Evolutionary conservation across 2,113 vertebrate genomes (phyloP), one percentile per base, ranked within the genome.

Genomic region (Martes martes): DNA sequence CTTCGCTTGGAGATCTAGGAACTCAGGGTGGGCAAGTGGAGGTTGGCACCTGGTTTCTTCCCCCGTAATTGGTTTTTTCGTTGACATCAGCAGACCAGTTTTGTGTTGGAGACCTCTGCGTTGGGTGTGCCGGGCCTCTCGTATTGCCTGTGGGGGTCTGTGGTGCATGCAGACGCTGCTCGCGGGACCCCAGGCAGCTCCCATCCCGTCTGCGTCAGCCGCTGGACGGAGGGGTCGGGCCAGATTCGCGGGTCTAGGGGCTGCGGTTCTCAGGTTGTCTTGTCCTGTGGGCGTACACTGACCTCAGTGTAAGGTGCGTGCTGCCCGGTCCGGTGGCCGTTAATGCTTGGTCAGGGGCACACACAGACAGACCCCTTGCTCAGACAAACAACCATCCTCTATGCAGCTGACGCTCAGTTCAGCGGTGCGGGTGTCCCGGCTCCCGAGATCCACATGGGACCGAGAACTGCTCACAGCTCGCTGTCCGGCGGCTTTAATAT

Each of bases 391-490:
- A 24, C 45, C 14, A 11, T 9, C 33, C 47, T n/a, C 33, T 5
- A 47, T 0, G 23, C 19, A 0, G 19, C 57, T 71, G 52, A n/a
- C 1, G 0, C 31, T 19, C 10, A 39, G 4, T 15, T 67, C 28
- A 0, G 6, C 4, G 67, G 45, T 4, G 4, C 28, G 31, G 45
- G 52, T 11, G 23, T 18, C n/a, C 0, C 2, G 15, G 10, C 89
- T 36, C 3, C 14, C 8, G 0, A 16, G 8, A 0, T 7, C 2
- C 23, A 14, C 28, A 0, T 47, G 7, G 36, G 33, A 14, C 36
- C 2, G 8, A 14, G 33, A 28, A 18, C 14, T 0, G 4, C 45
- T 18, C 10, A 26, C 39, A 52, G 61, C 36, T 79, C 33, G 11
- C 24, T 39, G 47, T 31, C 36, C 33, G 19, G 23, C 0, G 42